Evolutionary conservation across 2,113 vertebrate species (phyloP).

Genomic region (Excalfactoria chinensis): DNA sequence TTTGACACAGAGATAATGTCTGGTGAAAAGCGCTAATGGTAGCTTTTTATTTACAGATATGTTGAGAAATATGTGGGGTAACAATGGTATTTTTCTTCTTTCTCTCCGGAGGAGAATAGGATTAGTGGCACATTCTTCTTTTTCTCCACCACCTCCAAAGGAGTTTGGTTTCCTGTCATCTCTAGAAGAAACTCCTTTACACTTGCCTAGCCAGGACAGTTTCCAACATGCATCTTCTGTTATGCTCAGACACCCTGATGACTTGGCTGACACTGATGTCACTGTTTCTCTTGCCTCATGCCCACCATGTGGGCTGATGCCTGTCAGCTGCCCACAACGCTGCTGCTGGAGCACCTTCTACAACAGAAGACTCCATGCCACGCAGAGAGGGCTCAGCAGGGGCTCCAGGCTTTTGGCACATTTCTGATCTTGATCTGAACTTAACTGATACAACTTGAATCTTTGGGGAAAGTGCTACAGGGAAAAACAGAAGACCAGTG

Average conservation of each 20-base stretch:
- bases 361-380: neutral
- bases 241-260: neutral
- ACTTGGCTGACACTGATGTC: neutral
- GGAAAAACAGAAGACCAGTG: conserved; percentile 7
- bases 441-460: conserved; percentile 21
- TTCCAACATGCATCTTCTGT: neutral
- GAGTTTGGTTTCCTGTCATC: conserved; percentile 2
- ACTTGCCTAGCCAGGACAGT: conserved; percentile 25
- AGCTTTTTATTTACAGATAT: conserved; percentile 47
- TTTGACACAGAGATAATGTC: conserved; percentile 23
- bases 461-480: neutral
- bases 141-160: neutral
- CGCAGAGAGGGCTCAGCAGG: neutral
- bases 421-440: neutral
- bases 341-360: neutral
- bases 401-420: neutral
- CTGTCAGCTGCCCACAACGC: neutral
- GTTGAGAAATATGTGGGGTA: neutral
- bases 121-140: neutral
- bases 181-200: neutral
- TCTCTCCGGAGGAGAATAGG: neutral
- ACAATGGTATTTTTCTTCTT: neutral
- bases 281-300: neutral
- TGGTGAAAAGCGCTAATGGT: neutral
- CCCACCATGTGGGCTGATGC: neutral